phyloP scores from a whole-genome alignment of 2,888 invertebrate species.

The Fissipunctia ypsillon region DNA sequence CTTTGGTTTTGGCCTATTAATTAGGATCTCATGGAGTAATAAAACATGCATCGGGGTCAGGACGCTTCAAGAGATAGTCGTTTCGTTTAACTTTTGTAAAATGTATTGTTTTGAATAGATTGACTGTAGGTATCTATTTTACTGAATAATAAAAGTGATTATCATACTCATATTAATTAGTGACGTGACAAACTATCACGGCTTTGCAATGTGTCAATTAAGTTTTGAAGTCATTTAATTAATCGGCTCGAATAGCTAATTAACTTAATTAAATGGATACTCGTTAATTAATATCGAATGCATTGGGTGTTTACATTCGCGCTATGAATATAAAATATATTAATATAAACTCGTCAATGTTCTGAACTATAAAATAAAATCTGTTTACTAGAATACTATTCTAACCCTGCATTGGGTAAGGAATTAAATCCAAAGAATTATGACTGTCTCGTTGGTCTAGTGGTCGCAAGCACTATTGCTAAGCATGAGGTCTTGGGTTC shows the following conservation, averaged over 20 bases:
- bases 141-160: background rate
- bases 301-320: background rate
- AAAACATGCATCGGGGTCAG: too few relatives aligned
- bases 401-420: background rate
- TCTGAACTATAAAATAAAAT: background rate
- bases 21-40: background rate
- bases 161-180: slow-evolving; percentile 8
- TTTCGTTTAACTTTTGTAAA: background rate
- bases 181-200: background rate
- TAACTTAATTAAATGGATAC: background rate
- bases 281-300: slow-evolving; percentile 8
- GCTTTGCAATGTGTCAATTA: slow-evolving; percentile 29
- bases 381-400: background rate
- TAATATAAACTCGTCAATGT: background rate
- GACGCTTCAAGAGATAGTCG: too few relatives aligned
- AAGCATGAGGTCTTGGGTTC: too few relatives aligned
- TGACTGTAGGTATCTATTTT: background rate
- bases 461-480: too few relatives aligned
- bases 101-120: background rate
- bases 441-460: too few relatives aligned
- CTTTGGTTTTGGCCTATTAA: background rate
- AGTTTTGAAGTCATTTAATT: slow-evolving; percentile 28
- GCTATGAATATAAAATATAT: background rate
- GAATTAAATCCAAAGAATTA: background rate
- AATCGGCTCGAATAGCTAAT: slow-evolving; percentile 2